phyloP scores from a whole-genome alignment of 2,113 vertebrate genomes.

The Podarcis muralis region DNA sequence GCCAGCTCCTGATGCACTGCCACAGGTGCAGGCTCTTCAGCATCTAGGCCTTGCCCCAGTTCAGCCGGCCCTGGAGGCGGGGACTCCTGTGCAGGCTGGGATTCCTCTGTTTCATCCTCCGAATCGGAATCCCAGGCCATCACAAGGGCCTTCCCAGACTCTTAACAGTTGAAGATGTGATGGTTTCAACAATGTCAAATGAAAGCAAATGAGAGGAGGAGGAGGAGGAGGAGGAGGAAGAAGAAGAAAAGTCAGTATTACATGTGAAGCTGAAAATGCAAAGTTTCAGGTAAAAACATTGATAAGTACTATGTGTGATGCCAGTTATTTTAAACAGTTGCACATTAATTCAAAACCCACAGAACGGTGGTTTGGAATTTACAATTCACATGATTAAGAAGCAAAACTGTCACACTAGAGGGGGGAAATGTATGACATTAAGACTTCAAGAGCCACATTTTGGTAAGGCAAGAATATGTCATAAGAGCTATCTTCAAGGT shows the following conservation, averaged over 20 bases:
- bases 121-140: no score
- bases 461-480: background rate
- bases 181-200: conserved; percentile 32
- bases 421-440: background rate
- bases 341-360: background rate
- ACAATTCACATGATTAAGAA: conserved; percentile 18
- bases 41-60: no score
- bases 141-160: no score
- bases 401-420: conserved; percentile 3
- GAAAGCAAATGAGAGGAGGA: background rate
- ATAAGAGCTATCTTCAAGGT: background rate
- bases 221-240: no score
- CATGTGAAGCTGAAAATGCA: background rate
- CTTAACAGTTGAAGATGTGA: background rate
- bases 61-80: no score
- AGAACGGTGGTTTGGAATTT: background rate
- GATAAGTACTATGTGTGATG: background rate
- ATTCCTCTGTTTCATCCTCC: no score
- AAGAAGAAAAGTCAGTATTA: background rate
- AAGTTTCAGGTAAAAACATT: background rate
- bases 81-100: no score
- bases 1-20: no score
- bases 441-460: background rate
- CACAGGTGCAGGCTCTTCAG: no score
- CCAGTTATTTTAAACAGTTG: background rate